Conservation (phyloP, 2,113 vertebrate species). For the Erythrolamprus reginae region DNA sequence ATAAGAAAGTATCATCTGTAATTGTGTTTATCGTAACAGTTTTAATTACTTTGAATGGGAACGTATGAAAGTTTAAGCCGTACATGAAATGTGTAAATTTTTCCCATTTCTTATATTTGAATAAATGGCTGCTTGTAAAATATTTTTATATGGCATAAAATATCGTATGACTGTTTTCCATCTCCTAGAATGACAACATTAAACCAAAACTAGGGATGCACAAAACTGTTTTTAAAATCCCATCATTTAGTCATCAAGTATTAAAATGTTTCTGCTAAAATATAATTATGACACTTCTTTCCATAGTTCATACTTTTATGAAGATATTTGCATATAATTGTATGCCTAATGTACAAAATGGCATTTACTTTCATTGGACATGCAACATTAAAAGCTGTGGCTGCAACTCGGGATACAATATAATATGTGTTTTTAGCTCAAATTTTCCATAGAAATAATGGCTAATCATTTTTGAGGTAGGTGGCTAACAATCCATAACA, state of each 20-base stretch:
- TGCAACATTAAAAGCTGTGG: background rate
- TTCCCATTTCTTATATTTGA: background rate
- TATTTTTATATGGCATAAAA: background rate
- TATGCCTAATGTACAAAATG: background rate
- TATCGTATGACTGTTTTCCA: background rate
- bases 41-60: background rate
- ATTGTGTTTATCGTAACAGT: background rate
- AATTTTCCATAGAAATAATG: background rate
- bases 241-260: background rate
- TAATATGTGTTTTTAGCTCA: background rate
- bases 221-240: background rate
- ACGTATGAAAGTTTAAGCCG: background rate
- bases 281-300: background rate
- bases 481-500: background rate
- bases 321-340: background rate
- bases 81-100: background rate
- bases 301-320: background rate
- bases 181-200: background rate
- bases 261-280: background rate
- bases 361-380: background rate
- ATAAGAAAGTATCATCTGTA: background rate
- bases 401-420: background rate
- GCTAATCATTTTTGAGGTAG: background rate
- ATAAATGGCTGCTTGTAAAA: constrained; percentile 12
- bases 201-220: background rate